These are phyloP conservation scores for Chionis minor DNA, from an alignment of 2,113 vertebrate species.

Conservation along the genomic window DNA sequence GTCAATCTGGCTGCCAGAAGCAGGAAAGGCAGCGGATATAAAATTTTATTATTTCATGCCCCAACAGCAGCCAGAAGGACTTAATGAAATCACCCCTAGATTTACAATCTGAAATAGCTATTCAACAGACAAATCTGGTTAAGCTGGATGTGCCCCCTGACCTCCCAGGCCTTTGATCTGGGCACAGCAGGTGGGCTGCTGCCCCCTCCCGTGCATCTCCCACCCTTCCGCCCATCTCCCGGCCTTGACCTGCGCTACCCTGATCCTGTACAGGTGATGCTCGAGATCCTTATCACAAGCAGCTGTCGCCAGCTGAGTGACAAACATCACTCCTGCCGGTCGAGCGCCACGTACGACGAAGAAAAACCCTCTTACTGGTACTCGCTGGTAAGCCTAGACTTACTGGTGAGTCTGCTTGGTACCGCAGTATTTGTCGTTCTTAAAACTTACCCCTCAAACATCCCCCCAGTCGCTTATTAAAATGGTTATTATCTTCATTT, in stretches of 20 bases:
- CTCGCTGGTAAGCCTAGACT: background rate
- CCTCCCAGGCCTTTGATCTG: slow-evolving; percentile 79
- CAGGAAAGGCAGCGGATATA: slow-evolving; percentile 80
- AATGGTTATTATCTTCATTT: background rate
- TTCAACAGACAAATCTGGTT: slow-evolving; percentile 80
- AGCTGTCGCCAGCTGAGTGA: slow-evolving; percentile 69
- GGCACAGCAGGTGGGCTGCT: slow-evolving; percentile 78
- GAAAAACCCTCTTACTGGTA: background rate
- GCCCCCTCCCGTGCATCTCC: slow-evolving; percentile 73
- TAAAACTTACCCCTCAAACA: background rate
- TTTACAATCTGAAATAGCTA: slow-evolving; percentile 85
- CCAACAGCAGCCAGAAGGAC: slow-evolving; percentile 79
- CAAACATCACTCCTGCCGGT: background rate
- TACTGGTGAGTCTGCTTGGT: background rate
- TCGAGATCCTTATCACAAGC: slow-evolving; percentile 64
- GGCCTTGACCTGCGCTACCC: slow-evolving; percentile 57
- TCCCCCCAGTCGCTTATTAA: background rate
- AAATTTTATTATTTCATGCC: slow-evolving; percentile 83
- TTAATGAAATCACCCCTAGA: slow-evolving; percentile 84
- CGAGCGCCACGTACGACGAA: accelerated
- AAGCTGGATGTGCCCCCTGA: slow-evolving; percentile 75
- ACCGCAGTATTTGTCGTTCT: background rate
- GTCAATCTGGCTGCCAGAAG: slow-evolving; percentile 76
- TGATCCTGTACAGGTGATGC: slow-evolving; percentile 75
- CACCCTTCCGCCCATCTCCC: slow-evolving; percentile 65